Evolutionary conservation across 2,888 invertebrate species (phyloP), one percentile per base, ranked within the genome.

Genomic region (Stenodera caucasica): DNA sequence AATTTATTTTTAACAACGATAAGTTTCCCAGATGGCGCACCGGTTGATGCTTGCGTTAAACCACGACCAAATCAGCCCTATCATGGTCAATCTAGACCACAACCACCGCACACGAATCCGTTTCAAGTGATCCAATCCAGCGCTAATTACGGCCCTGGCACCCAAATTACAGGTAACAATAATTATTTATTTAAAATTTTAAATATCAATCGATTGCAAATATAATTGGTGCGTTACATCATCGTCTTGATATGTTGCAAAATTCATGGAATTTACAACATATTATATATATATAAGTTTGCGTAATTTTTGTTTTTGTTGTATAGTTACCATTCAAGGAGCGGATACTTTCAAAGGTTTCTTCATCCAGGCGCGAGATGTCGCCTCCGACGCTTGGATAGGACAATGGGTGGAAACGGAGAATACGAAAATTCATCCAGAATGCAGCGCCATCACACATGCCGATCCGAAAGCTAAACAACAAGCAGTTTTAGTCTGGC

Each of bases 391-490:
- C 74, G 84, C 88, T 64, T 92, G 92, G 92, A 82, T 91, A 51
- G 92, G 92, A 2, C 81, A 84, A 40, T 92, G 90, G 89, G 84
- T 87, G 63, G 84, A 86, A 66, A 87, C 89, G 0, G 86, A 88
- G 0, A 91, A 91, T 75, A 90, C 90, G 2, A 91, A 89, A 68
- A 82, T 86, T 3, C 90, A 91, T 72, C 88, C 90, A 0, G 92
- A 92, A 78, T 92, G 92, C 76, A 86, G 90, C 51, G 87, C 91
- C 53, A 86, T 91, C 70, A 92, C 92, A 3, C 92, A 92, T 75
- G 89, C 87, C 0, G 91, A 91, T 78, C 89, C 90, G 7, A 84
- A 86, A 58, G 88, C 88, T 70, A 92, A 92, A 78, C 81, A 87
- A 62, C 84, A 88, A 55, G 91, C 91, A 0, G 88, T 86, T 21